These are phyloP conservation scores for Alectoris magna DNA, from an alignment of 2,797 vertebrate genomes.

Conservation along the genomic window DNA sequence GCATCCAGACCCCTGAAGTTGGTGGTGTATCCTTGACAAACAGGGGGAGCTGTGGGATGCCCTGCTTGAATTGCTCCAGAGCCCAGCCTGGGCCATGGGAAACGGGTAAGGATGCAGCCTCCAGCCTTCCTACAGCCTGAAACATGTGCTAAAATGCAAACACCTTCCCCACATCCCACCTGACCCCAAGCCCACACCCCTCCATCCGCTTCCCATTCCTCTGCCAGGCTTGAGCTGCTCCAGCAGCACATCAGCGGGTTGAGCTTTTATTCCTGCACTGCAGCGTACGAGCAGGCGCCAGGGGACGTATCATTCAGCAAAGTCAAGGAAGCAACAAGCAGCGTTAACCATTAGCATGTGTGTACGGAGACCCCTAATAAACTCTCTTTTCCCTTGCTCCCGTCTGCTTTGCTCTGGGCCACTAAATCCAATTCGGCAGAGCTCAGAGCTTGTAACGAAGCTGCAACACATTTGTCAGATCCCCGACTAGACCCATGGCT, in stretches of 20 bases:
- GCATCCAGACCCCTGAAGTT: neutral
- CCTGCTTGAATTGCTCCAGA: neutral
- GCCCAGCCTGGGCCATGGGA: accelerated
- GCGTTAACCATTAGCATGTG: conserved; percentile 23
- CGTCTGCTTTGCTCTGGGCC: conserved; percentile 61
- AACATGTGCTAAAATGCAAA: neutral
- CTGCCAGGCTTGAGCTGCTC: neutral
- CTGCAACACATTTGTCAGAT: conserved; percentile 69
- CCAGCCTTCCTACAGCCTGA: neutral
- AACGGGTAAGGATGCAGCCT: neutral
- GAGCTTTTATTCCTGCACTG: neutral
- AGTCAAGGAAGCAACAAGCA: conserved; percentile 23
- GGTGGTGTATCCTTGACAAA: accelerated
- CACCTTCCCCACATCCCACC: neutral
- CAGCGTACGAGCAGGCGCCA: accelerated
- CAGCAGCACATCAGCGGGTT: neutral
- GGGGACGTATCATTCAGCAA: neutral
- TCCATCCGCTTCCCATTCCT: neutral
- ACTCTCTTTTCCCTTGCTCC: conserved; percentile 8
- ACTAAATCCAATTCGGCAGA: conserved; percentile 64
- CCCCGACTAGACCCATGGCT: conserved; percentile 69
- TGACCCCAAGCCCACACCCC: accelerated
- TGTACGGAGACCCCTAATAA: conserved; percentile 2
- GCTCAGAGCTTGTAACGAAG: conserved; percentile 27
- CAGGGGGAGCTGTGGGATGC: neutral